A percentile compares a stretch with the other conserved stretches of the same genome.
Evolutionary conservation across 1,140 invertebrate genomes (phyloP).

Genomic region (Mizuhopecten yessoensis): DNA sequence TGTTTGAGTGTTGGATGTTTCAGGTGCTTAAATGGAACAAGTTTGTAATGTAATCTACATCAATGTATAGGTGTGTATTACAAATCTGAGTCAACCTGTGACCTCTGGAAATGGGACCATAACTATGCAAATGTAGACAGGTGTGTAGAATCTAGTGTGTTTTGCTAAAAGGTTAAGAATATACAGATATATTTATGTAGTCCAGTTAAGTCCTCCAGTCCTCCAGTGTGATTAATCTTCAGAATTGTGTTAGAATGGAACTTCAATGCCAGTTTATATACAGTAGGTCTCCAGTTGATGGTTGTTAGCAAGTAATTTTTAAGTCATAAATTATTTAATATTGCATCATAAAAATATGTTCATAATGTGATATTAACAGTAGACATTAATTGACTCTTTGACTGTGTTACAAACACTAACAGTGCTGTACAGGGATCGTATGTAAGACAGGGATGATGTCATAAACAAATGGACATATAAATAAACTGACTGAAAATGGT

Average conservation of each 20-base stretch:
- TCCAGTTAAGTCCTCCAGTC: too few species aligned
- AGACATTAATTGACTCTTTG: background rate
- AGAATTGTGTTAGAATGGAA: background rate
- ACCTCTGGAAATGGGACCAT: background rate
- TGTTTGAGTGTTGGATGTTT: background rate
- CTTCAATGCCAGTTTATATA: background rate
- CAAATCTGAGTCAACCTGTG: background rate
- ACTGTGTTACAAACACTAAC: too few species aligned
- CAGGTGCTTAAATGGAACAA: background rate
- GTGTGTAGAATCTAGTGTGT: background rate
- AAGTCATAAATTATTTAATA: background rate
- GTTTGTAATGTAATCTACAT: background rate
- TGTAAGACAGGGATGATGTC: too few species aligned
- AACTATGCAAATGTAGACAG: background rate
- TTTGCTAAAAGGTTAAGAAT: background rate
- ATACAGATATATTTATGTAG: background rate
- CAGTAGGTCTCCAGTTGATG: too few species aligned
- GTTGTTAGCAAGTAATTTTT: background rate
- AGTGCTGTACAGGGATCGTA: too few species aligned
- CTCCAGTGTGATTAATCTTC: background rate
- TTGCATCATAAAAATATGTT: background rate
- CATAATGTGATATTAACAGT: background rate
- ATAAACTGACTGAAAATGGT: background rate
- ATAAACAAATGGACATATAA: too few species aligned
- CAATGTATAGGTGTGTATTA: constrained; percentile 14